A percentile compares a stretch with the other conserved stretches of the same genome.
These are phyloP conservation scores for Malurus elegans DNA, from an alignment of 2,113 vertebrate genomes.

Conservation along the genomic window DNA sequence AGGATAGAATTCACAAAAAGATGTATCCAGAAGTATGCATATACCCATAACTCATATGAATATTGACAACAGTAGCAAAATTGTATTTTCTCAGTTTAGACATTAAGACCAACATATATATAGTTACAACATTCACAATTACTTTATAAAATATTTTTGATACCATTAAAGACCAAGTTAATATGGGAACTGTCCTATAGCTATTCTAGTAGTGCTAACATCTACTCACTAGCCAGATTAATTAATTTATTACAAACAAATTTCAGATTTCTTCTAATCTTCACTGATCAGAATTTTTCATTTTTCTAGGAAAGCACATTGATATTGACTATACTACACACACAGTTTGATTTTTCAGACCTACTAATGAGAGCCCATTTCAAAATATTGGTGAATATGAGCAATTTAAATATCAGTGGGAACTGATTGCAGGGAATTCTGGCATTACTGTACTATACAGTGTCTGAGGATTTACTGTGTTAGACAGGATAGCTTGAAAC, in stretches of 20 bases:
- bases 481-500: not conserved
- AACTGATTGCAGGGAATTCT: not conserved
- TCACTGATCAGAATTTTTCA: not conserved
- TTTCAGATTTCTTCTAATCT: no score
- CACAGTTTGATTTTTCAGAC: not conserved
- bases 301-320: not conserved
- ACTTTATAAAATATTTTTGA: not conserved
- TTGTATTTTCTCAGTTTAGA: not conserved
- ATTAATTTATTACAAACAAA: not conserved
- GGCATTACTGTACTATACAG: not conserved
- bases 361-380: not conserved
- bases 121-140: not conserved
- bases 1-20: not conserved
- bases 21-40: not conserved
- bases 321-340: not conserved
- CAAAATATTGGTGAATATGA: not conserved
- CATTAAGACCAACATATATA: not conserved
- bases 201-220: not conserved
- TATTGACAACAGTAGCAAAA: not conserved
- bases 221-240: not conserved
- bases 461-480: not conserved
- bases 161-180: not conserved
- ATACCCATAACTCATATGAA: not conserved
- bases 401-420: not conserved
- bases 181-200: not conserved